These are phyloP conservation scores for Tuta absoluta DNA, from an alignment of 2,888 invertebrate genomes.

Conservation along the genomic window DNA sequence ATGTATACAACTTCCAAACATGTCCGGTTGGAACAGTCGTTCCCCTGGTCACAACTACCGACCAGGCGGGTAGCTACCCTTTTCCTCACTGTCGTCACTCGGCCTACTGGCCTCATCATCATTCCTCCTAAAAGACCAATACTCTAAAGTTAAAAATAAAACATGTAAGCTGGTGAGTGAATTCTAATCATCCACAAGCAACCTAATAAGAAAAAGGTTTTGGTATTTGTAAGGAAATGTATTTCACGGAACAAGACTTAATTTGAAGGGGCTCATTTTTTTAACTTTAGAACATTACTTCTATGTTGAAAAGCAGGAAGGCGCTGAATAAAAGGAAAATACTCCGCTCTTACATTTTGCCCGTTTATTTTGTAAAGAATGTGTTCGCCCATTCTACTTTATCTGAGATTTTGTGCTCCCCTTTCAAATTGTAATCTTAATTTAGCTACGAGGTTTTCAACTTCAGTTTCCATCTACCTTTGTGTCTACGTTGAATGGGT, in stretches of 20 bases:
- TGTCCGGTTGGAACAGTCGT: too few relatives aligned
- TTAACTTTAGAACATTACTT: conserved; percentile 10
- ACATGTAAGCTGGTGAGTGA: too few relatives aligned
- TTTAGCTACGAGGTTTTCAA: conserved; percentile 8
- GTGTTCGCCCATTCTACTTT: neutral
- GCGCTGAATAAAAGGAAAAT: conserved; percentile 2
- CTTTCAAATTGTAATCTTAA: conserved; percentile 10
- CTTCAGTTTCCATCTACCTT: conserved; percentile 1
- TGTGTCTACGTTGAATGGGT: conserved; percentile 6
- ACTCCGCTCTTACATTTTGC: conserved; percentile 2
- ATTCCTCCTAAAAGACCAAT: too few relatives aligned
- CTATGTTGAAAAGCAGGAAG: conserved; percentile 4
- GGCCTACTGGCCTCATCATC: too few relatives aligned
- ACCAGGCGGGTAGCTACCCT: too few relatives aligned
- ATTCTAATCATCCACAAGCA: neutral
- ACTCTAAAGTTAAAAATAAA: too few relatives aligned
- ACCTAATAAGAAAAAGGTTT: neutral
- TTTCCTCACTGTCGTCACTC: too few relatives aligned
- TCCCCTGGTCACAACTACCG: too few relatives aligned
- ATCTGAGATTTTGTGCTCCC: conserved; percentile 8
- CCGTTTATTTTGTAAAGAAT: conserved; percentile 10
- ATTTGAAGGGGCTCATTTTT: neutral
- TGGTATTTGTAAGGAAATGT: neutral
- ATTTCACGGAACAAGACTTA: neutral
- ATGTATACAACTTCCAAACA: too few relatives aligned